These are phyloP conservation scores for Lithophane leautieri DNA, from an alignment of 2,888 invertebrate genomes.

Conservation along the genomic window DNA sequence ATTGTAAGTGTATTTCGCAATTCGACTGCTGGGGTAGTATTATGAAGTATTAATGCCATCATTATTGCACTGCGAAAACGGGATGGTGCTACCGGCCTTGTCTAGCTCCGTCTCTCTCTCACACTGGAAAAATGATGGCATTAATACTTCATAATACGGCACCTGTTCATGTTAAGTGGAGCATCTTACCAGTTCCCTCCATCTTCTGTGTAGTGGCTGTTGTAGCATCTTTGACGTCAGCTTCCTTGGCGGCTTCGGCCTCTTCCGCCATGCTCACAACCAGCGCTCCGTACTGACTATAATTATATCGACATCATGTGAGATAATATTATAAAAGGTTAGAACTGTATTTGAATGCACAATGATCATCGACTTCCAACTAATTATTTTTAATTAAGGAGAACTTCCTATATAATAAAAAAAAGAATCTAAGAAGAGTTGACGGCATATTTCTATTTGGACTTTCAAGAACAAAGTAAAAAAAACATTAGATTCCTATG, in stretches of 20 bases:
- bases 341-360: not conserved
- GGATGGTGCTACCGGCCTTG: too few relatives aligned
- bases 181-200: constrained; percentile 70
- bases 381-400: constrained; percentile 2
- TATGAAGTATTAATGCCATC: too few relatives aligned
- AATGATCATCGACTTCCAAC: constrained; percentile 25
- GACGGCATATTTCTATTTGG: not conserved
- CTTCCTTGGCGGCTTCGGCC: constrained; percentile 58
- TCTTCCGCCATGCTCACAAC: constrained; percentile 86
- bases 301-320: constrained; percentile 33
- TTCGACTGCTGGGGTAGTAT: not conserved
- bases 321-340: not conserved
- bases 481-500: not conserved
- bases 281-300: constrained; percentile 87
- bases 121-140: too few relatives aligned
- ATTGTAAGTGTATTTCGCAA: not conserved
- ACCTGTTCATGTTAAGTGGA: too few relatives aligned
- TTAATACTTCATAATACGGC: too few relatives aligned
- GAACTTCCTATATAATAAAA: not conserved
- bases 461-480: not conserved
- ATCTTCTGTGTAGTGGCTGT: constrained; percentile 59
- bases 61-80: too few relatives aligned
- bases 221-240: constrained; percentile 69
- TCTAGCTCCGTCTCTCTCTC: too few relatives aligned
- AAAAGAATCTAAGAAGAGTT: not conserved